Evolutionary conservation across 1,140 invertebrate species (phyloP), one percentile per base, ranked within the genome.

Genomic region (Drosophila dunni): DNA sequence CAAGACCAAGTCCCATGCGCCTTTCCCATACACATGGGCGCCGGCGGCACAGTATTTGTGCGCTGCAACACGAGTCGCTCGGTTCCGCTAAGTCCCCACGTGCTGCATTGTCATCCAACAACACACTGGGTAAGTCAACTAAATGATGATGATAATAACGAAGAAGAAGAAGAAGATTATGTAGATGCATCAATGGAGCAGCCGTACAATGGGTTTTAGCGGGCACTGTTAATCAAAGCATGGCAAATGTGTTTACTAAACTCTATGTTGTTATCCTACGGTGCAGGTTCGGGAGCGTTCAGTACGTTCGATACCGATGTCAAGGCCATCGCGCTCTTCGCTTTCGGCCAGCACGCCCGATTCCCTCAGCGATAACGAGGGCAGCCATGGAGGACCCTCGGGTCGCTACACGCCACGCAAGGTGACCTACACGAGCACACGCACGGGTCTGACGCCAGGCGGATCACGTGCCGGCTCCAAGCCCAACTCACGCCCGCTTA

Each of bases 261-360:
- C 42, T 62, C 13, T 75, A n/a, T 17, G 2, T 17, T 0, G 9
- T 6, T 50, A 1, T 8, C 9, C 17, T 75, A 71, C 92, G 40
- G 6, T 6, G 20, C 93, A 98, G 97, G 97, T 98, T 34, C 95
- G 97, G 83, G 97, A 98, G 93, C 94, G 97, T 72, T 98, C 97
- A 50, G 95, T 94, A 54, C 94, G 97, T 80, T 97, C 96, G 61
- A 95, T 97, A 64, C 97, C 97, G 38, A 97, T 97, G 97, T 94
- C 94, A 64, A 92, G 94, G 92, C 94, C 94, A 70, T 95, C 94
- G 56, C 94, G 95, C 81, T 96, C 96, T 33, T 96, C 96, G 24
- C 93, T 96, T 38, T 97, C 96, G 68, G 96, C 95, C 20, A 96
- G 96, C 79, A 97, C 97, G 9, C 96, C 97, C 1, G 97, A 97